Conservation (phyloP, 2,888 invertebrate genomes). For the Harpalus rufipes region DNA sequence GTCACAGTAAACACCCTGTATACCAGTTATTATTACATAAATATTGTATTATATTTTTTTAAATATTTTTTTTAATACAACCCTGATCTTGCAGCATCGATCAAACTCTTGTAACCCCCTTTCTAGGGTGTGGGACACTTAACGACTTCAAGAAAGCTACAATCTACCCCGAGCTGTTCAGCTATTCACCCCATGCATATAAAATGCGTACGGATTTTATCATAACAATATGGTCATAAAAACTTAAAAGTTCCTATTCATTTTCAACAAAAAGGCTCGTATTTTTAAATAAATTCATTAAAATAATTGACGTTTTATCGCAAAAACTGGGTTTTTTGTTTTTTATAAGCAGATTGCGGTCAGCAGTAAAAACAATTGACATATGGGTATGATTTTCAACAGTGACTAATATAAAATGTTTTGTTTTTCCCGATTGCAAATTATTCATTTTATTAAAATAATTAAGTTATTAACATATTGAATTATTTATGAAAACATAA, state of each 20-base stretch:
- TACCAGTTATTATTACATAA: no score
- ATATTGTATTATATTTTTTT: no score
- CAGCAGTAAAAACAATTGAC: not conserved
- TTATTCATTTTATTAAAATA: not conserved
- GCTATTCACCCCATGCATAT: not conserved
- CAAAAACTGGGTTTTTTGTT: no score
- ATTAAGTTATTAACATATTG: not conserved
- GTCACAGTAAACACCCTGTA: no score
- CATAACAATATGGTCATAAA: not conserved
- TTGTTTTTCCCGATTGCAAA: not conserved
- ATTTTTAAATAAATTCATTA: not conserved
- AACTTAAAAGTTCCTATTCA: not conserved
- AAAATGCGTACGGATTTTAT: not conserved
- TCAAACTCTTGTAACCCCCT: constrained; percentile 43
- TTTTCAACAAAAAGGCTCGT: not conserved
- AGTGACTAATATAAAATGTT: no score
- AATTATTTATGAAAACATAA: not conserved
- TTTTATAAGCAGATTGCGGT: not conserved
- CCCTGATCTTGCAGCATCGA: constrained; percentile 43
- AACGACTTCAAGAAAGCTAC: constrained; percentile 54
- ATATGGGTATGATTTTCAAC: not conserved
- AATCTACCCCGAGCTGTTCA: not conserved
- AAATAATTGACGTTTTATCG: constrained; percentile 13
- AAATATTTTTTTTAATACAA: constrained; percentile 4
- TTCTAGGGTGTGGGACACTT: constrained; percentile 33